phyloP scores from a whole-genome alignment of 2,888 invertebrate genomes.

The Buathra laborator region DNA sequence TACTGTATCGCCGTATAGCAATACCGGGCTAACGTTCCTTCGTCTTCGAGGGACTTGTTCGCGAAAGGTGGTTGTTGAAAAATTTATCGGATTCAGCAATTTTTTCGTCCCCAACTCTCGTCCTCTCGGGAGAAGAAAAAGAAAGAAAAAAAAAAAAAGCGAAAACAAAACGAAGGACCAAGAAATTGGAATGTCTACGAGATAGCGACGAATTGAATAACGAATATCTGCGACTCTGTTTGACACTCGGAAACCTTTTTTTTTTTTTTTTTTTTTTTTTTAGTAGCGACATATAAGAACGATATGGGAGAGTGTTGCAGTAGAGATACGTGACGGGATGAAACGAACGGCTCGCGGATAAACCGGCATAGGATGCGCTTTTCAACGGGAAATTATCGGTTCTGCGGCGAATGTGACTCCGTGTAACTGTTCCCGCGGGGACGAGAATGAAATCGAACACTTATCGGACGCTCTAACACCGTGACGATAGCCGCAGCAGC shows the following conservation, averaged over 20 bases:
- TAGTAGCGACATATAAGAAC: not conserved
- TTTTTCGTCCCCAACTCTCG: conserved; percentile 11
- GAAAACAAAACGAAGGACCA: no score
- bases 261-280: no score
- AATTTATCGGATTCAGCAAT: conserved; percentile 41
- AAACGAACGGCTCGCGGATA: not conserved
- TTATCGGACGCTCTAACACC: conserved; percentile 75
- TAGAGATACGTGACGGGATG: not conserved
- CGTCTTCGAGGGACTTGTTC: conserved; percentile 27
- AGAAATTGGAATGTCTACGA: no score
- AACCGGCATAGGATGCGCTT: conserved; percentile 69
- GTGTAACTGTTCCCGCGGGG: conserved; percentile 79
- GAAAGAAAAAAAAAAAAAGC: not conserved
- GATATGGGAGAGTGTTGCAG: not conserved
- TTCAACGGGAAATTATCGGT: conserved; percentile 79
- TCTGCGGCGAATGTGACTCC: conserved; percentile 76
- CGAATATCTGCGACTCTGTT: no score
- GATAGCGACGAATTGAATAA: no score
- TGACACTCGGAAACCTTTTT: no score
- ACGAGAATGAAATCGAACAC: conserved; percentile 79
- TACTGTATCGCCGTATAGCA: conserved; percentile 24
- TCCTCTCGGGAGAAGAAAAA: not conserved
- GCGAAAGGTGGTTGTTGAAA: conserved; percentile 42
- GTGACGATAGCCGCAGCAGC: conserved; percentile 48
- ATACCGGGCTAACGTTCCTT: conserved; percentile 20